These are phyloP conservation scores for Pristionchus exspectatus DNA, from an alignment of 2,888 invertebrate genomes.

Conservation along the genomic window DNA sequence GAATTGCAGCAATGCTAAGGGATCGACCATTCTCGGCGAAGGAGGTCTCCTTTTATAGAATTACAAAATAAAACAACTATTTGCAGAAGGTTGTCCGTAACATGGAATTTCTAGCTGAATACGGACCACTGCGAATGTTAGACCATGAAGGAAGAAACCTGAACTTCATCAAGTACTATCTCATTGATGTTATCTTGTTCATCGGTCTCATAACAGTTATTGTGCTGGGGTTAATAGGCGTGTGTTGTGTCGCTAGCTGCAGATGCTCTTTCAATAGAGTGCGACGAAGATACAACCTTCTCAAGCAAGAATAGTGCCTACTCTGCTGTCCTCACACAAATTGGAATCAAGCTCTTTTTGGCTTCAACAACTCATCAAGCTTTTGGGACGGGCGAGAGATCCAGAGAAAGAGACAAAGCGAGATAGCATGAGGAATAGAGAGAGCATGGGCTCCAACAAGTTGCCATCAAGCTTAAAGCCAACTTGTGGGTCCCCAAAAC, in stretches of 20 bases:
- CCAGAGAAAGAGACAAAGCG: too few relatives aligned
- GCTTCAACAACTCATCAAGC: too few relatives aligned
- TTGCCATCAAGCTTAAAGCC: too few relatives aligned
- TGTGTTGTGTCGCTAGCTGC: neutral
- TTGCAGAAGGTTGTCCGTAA: constrained; percentile 14
- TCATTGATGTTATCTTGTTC: neutral
- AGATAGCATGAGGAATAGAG: too few relatives aligned
- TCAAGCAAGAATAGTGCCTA: constrained; percentile 23
- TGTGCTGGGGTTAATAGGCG: neutral
- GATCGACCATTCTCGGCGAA: neutral
- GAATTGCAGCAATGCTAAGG: neutral
- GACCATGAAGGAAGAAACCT: constrained; percentile 30
- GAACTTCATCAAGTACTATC: constrained; percentile 5
- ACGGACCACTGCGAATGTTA: constrained; percentile 12
- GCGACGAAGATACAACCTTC: neutral
- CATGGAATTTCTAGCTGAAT: neutral
- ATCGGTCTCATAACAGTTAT: neutral
- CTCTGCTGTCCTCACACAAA: too few relatives aligned
- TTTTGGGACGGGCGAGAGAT: too few relatives aligned
- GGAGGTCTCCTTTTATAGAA: neutral
- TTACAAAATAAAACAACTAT: neutral
- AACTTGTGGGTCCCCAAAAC: too few relatives aligned
- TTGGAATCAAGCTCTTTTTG: too few relatives aligned
- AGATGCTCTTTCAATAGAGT: neutral
- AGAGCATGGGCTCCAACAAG: too few relatives aligned